Percentiles rank a stretch among this genome's conserved stretches.
phyloP scores from a whole-genome alignment of 2,888 invertebrate genomes.

The Bombyx huttoni region DNA sequence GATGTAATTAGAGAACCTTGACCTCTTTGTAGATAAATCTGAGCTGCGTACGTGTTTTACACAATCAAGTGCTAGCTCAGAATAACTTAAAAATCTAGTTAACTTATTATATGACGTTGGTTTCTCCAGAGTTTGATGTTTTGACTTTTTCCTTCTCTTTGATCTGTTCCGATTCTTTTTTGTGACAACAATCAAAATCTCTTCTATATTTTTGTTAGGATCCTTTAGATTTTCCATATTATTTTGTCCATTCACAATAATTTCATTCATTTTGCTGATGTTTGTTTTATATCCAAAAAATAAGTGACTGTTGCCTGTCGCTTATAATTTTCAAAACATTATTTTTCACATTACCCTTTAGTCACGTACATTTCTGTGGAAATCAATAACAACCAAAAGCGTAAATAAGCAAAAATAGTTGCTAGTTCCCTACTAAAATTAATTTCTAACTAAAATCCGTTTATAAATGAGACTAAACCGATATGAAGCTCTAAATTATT shows the following conservation, averaged over 20 bases:
- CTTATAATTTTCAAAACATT: background rate
- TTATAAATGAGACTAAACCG: no score
- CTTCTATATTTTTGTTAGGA: constrained; percentile 15
- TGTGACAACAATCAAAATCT: constrained; percentile 19
- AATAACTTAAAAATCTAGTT: constrained; percentile 4
- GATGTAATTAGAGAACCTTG: background rate
- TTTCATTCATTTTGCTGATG: background rate
- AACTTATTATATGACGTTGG: constrained; percentile 7
- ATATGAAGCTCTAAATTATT: no score
- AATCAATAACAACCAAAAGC: no score
- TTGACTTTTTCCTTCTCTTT: constrained; percentile 4
- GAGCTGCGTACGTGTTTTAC: background rate
- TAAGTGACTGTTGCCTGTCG: background rate
- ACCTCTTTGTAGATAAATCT: background rate
- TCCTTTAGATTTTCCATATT: constrained; percentile 2
- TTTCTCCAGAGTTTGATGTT: background rate
- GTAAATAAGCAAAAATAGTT: no score
- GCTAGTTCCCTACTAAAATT: no score
- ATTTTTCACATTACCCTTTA: background rate
- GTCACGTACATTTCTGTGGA: no score
- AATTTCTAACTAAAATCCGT: no score
- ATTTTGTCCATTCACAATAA: constrained; percentile 5
- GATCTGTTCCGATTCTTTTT: constrained; percentile 6
- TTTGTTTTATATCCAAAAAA: background rate
- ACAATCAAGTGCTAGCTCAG: constrained; percentile 1